Evolutionary conservation across 1,140 invertebrate species (phyloP).

Genomic region (Stegodyphus dumicola): DNA sequence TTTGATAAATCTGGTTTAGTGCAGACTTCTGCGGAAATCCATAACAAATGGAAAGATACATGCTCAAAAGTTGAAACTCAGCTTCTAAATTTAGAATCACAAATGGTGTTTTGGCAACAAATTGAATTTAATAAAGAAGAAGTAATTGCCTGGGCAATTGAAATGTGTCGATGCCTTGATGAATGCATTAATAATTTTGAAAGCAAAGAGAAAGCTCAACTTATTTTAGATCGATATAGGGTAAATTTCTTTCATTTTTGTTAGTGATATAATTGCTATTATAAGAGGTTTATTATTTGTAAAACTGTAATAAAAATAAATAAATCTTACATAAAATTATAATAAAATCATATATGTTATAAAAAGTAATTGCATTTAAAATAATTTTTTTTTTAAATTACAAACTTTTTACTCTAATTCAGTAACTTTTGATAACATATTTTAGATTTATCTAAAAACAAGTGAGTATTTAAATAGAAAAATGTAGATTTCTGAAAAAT

Average conservation of each 20-base stretch:
- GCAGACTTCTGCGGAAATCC: conserved; percentile 66
- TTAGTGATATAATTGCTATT: not conserved
- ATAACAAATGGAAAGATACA: conserved; percentile 79
- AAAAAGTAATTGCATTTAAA: no score
- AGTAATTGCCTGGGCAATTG: conserved; percentile 83
- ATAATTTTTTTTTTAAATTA: no score
- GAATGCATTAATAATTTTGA: conserved; percentile 80
- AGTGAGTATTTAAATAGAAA: no score
- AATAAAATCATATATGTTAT: no score
- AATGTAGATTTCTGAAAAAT: no score
- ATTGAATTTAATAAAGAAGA: conserved; percentile 87
- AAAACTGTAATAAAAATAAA: no score
- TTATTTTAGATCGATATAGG: conserved; percentile 83
- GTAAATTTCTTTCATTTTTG: conserved; percentile 60
- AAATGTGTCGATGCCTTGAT: conserved; percentile 80
- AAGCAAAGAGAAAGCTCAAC: conserved; percentile 82
- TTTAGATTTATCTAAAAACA: no score
- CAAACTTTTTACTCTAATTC: no score
- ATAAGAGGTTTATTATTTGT: not conserved
- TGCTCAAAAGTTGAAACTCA: conserved; percentile 78
- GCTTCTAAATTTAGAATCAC: conserved; percentile 84
- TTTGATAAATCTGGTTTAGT: conserved; percentile 73
- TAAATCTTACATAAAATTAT: no score
- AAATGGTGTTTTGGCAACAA: conserved; percentile 90
- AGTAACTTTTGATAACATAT: no score